Evolutionary conservation across 2,113 vertebrate genomes (phyloP).

Genomic region (Oplegnathus fasciatus): DNA sequence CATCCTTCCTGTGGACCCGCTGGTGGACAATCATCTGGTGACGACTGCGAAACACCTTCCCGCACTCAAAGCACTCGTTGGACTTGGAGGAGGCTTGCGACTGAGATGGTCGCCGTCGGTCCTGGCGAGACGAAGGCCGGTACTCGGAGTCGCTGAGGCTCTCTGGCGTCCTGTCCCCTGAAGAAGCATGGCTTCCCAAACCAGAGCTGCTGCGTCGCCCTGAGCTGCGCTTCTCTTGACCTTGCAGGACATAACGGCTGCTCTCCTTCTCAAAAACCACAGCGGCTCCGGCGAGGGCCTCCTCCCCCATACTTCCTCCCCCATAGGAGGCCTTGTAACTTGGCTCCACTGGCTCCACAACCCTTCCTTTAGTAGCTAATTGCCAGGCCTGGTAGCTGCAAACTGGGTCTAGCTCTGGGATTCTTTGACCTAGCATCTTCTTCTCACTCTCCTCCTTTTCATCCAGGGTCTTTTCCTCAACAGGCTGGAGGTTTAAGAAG

Average conservation of each 20-base stretch:
- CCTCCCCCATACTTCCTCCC: slow-evolving; percentile 78
- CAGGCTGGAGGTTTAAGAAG: slow-evolving; percentile 87
- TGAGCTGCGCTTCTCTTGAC: slow-evolving; percentile 89
- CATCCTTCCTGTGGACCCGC: slow-evolving; percentile 90
- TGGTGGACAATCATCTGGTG: slow-evolving; percentile 96
- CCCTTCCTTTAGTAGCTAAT: slow-evolving; percentile 91
- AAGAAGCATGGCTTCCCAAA: slow-evolving; percentile 64
- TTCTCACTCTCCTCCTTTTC: slow-evolving; percentile 48
- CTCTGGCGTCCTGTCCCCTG: slow-evolving; percentile 79
- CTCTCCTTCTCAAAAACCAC: slow-evolving; percentile 91
- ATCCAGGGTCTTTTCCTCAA: slow-evolving; percentile 61
- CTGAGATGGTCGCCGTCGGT: slow-evolving; percentile 82
- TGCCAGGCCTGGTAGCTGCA: slow-evolving; percentile 98
- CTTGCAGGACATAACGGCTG: slow-evolving; percentile 88
- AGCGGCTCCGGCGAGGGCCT: slow-evolving; percentile 83
- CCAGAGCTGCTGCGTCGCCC: slow-evolving; percentile 78
- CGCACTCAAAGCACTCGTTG: slow-evolving; percentile 94
- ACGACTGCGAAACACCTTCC: slow-evolving; percentile 96
- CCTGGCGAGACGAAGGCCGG: slow-evolving; percentile 88
- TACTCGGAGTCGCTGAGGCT: slow-evolving; percentile 87
- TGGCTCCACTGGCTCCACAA: slow-evolving; percentile 89
- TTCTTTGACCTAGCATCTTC: slow-evolving; percentile 85
- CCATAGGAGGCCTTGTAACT: slow-evolving; percentile 84
- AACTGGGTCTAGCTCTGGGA: slow-evolving; percentile 93
- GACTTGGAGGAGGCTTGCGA: slow-evolving; percentile 84